phyloP scores from a whole-genome alignment of 2,888 invertebrate genomes.

The Anarsia innoxiella region DNA sequence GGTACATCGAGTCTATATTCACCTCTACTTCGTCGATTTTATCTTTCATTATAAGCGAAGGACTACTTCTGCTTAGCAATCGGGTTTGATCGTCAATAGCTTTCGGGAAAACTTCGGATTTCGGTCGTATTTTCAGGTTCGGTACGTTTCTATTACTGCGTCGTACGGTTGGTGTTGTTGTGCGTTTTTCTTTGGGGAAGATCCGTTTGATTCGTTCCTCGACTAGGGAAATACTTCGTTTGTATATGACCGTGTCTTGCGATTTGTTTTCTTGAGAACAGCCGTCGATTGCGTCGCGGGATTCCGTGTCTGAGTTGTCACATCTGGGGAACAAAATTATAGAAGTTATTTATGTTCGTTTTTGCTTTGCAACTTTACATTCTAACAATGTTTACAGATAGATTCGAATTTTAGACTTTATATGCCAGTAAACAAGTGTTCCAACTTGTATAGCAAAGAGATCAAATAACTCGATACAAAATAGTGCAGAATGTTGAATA shows the following conservation, averaged over 20 bases:
- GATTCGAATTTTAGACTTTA: too few species aligned
- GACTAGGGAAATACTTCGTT: slow-evolving; percentile 58
- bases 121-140: slow-evolving; percentile 23
- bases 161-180: slow-evolving; percentile 22
- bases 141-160: slow-evolving; percentile 20
- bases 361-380: too few species aligned
- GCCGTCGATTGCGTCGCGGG: slow-evolving; percentile 53
- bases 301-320: slow-evolving; percentile 57
- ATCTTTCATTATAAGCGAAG: slow-evolving; percentile 38
- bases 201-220: slow-evolving; percentile 59
- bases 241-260: slow-evolving; percentile 57
- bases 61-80: slow-evolving; percentile 52
- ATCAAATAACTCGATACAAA: too few species aligned
- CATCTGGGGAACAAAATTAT: too few species aligned
- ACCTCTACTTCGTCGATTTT: slow-evolving; percentile 47
- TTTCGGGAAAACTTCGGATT: slow-evolving; percentile 23
- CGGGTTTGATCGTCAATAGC: slow-evolving; percentile 28
- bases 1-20: slow-evolving; percentile 60
- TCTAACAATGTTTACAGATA: too few species aligned
- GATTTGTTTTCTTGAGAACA: slow-evolving; percentile 19
- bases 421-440: too few species aligned
- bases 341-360: too few species aligned
- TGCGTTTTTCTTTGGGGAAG: slow-evolving; percentile 44
- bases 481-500: too few species aligned
- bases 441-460: too few species aligned